Evolutionary conservation across 2,113 vertebrate genomes (phyloP).

Genomic region (Oncorhynchus keta): DNA sequence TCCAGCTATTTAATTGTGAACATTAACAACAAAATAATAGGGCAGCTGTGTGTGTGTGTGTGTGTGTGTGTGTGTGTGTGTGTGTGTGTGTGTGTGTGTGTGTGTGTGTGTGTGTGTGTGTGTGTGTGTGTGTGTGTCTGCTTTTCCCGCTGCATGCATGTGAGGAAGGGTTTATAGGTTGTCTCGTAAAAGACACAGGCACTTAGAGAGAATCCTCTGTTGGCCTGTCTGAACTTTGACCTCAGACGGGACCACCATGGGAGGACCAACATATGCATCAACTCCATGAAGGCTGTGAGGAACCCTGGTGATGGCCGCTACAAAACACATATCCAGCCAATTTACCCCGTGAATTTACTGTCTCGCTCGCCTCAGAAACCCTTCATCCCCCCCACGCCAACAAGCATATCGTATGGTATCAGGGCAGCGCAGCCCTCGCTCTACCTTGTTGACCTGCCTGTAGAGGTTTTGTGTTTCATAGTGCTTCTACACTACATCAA

Average conservation of each 20-base stretch:
- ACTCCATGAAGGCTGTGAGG: slow-evolving; percentile 13
- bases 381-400: slow-evolving; percentile 1
- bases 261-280: slow-evolving; percentile 34
- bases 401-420: slow-evolving; percentile 27
- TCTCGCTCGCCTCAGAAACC: slow-evolving; percentile 14
- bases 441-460: slow-evolving; percentile 34
- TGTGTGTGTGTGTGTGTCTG: slow-evolving; percentile 5
- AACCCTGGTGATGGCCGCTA: slow-evolving; percentile 22
- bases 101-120: background rate
- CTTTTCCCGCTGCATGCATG: slow-evolving; percentile 44
- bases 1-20: background rate
- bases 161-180: slow-evolving; percentile 50
- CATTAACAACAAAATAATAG: too few species aligned
- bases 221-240: slow-evolving; percentile 33
- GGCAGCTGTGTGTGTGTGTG: too few species aligned
- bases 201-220: slow-evolving; percentile 21
- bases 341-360: slow-evolving; percentile 32
- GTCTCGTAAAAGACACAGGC: slow-evolving; percentile 52
- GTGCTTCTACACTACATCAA: slow-evolving; percentile 3
- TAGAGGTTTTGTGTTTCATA: slow-evolving; percentile 34
- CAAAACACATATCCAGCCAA: slow-evolving; percentile 27
- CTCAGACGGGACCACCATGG: slow-evolving; percentile 62
- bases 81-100: background rate
- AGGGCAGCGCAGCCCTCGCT: slow-evolving; percentile 38
- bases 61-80: too few species aligned